phyloP scores from a whole-genome alignment of 2,113 vertebrate species.

The Parus major region DNA sequence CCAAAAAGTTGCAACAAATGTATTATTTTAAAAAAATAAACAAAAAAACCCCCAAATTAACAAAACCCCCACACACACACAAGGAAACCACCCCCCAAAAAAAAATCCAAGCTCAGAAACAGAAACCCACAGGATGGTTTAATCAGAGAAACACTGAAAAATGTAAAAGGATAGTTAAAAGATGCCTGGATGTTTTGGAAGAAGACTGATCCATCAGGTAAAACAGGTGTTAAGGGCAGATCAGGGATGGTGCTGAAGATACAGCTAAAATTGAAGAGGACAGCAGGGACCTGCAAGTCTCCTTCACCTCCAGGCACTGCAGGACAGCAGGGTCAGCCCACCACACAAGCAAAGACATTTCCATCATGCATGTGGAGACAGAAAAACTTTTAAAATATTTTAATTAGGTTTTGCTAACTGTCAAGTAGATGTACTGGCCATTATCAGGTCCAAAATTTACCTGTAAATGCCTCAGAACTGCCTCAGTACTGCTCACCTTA shows the following conservation, averaged over 20 bases:
- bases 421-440: background rate
- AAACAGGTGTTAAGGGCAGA: background rate
- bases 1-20: background rate
- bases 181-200: background rate
- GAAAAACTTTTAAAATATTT: no score
- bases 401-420: background rate
- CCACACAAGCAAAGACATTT: background rate
- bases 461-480: background rate
- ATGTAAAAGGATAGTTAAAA: background rate
- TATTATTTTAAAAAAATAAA: background rate
- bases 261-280: no score
- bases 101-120: background rate
- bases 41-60: background rate
- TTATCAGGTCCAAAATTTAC: background rate
- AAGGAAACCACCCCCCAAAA: background rate
- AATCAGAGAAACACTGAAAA: background rate
- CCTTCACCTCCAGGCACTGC: background rate
- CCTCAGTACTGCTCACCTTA: background rate
- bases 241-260: background rate
- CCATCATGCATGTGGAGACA: background rate
- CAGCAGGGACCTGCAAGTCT: background rate
- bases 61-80: no score
- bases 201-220: no score
- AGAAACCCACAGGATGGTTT: background rate
- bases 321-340: no score